Base-by-base conservation (phyloP, 2,797 vertebrate species). In the Muscicapa comitata region DNA sequence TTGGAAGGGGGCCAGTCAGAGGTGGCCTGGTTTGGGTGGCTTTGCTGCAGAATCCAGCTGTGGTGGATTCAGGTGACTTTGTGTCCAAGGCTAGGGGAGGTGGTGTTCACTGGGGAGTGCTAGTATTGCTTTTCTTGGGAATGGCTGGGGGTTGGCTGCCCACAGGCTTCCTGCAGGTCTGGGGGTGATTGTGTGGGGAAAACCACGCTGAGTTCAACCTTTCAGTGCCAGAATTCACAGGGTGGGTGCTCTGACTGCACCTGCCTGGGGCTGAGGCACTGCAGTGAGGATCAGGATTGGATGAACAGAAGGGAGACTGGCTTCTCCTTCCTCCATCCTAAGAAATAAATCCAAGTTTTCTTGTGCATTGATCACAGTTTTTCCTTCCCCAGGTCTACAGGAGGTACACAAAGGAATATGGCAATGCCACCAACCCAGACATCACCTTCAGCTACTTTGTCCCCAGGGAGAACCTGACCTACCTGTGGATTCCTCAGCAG, bases 331-430 rank as follows among this genome's bases (percentile, higher is more conserved):
- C 31, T 88, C 23, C 3, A 3, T 47, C 12, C 53, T n/a, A 2
- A 62, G 62, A 40, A 80, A 31, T 8, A 45, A 54, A n/a, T 51
- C 48, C 31, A 38, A 57, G 15, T 25, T 88, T 33, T 17, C 35
- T 18, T 50, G 35, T 65, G n/a, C 53, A 11, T 11, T 75, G 61
- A 88, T 21, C 33, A 11, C 18, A 10, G 24, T 13, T 59, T 75
- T 50, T 67, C 37, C 37, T 65, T 76, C 5, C 12, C 33, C 90
- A 99, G 99, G 98, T 99, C 26, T 99, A 98, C 92, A 98, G 99
- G 74, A 99, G 98, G 80, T 99, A 99, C 11, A 97, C 98, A 3
- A 98, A 98, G 62, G 99, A 99, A 93, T 99, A 99, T 10, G 99
- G 99, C 38, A 97, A 97, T n/a, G 96, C 97, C 78, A 98, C 99